Conservation (phyloP, 2,888 invertebrate genomes). For the Ametastegia equiseti region DNA sequence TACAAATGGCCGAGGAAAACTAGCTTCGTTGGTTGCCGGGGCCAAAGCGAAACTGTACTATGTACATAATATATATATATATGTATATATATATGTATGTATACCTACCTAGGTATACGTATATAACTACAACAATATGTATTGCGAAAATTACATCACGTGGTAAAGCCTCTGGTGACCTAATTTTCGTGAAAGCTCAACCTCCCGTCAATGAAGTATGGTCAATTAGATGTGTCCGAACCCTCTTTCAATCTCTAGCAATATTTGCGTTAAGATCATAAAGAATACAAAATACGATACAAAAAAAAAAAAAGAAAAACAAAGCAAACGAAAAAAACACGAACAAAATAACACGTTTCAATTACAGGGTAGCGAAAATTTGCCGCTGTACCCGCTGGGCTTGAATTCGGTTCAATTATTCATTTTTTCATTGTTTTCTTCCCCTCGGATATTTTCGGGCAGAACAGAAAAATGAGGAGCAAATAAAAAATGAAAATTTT, state of each 20-base stretch:
- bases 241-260: neutral
- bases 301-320: neutral
- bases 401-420: neutral
- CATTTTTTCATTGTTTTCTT: slow-evolving; percentile 9
- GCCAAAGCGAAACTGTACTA: neutral
- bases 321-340: neutral
- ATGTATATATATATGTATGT: neutral
- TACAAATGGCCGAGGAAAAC: slow-evolving; percentile 22
- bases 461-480: too few relatives aligned
- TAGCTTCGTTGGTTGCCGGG: neutral
- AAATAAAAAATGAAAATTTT: too few relatives aligned
- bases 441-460: neutral
- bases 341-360: neutral
- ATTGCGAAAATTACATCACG: slow-evolving; percentile 36
- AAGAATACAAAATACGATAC: neutral
- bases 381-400: neutral
- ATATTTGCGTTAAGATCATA: neutral
- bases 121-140: slow-evolving; percentile 8
- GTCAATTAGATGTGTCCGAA: slow-evolving; percentile 20
- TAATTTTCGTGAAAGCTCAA: slow-evolving; percentile 29
- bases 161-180: slow-evolving; percentile 10
- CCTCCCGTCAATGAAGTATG: slow-evolving; percentile 27
- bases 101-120: neutral
- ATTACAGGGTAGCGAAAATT: slow-evolving; percentile 3
- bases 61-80: neutral